phyloP scores from a whole-genome alignment of 1,140 invertebrate species.

The Melanaphis sacchari region DNA sequence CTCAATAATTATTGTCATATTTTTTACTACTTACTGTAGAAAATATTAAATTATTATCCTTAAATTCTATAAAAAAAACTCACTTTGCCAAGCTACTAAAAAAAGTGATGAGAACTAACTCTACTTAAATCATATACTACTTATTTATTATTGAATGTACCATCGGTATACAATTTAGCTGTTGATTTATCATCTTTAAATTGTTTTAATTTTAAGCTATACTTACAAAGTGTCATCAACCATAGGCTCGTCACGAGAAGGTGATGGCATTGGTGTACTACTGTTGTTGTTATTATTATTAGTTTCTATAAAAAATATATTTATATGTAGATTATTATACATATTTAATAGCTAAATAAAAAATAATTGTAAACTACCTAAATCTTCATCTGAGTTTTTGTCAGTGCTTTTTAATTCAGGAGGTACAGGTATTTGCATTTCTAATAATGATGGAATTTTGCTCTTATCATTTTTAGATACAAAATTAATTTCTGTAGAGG shows the following conservation, averaged over 20 bases:
- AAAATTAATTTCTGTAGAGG: constrained; percentile 26
- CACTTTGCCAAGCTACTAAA: too few species aligned
- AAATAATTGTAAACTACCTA: constrained; percentile 13
- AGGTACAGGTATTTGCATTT: constrained; percentile 52
- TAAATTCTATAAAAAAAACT: too few species aligned
- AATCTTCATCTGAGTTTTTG: constrained; percentile 19
- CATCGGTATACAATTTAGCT: neutral
- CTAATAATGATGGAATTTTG: constrained; percentile 53
- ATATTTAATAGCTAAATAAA: neutral
- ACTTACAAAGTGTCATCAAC: constrained; percentile 43
- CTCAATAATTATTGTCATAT: too few species aligned
- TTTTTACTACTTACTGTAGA: too few species aligned
- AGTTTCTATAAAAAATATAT: neutral
- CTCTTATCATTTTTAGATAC: constrained; percentile 37
- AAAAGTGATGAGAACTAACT: neutral
- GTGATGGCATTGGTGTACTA: constrained; percentile 54
- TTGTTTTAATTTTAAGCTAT: neutral
- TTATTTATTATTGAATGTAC: neutral
- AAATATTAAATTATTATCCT: too few species aligned
- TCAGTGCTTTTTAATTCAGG: constrained; percentile 47
- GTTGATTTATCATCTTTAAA: neutral
- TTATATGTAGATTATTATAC: too few species aligned
- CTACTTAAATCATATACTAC: neutral
- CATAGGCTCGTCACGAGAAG: constrained; percentile 34
- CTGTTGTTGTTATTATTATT: constrained; percentile 50